Conservation (phyloP, 2,113 vertebrate genomes). For the Halcyon senegalensis region DNA sequence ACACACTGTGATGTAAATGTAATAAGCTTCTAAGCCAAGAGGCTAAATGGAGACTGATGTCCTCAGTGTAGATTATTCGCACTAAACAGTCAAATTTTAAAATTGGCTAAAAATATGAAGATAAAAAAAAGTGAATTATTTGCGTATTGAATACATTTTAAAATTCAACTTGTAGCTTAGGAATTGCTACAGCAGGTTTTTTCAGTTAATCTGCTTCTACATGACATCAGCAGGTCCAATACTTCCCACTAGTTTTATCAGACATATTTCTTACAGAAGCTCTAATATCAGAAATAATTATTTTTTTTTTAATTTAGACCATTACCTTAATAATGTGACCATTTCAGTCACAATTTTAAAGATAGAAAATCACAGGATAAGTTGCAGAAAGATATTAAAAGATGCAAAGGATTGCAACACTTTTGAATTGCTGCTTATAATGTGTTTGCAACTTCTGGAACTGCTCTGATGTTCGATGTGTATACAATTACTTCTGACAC, state of each 20-base stretch:
- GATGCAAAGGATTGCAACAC: background rate
- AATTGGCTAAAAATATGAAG: background rate
- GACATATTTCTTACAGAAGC: background rate
- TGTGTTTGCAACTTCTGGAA: constrained; percentile 24
- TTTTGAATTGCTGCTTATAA: constrained; percentile 3
- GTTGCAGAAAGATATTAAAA: background rate
- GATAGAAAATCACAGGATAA: background rate
- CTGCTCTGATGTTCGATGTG: background rate
- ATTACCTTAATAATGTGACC: background rate
- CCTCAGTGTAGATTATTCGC: background rate
- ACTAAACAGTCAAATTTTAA: background rate
- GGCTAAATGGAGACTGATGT: background rate
- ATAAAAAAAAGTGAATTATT: background rate
- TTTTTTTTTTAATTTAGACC: background rate
- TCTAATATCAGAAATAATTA: background rate
- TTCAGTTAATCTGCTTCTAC: background rate
- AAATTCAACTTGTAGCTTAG: background rate
- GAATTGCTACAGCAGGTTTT: background rate
- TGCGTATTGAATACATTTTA: background rate
- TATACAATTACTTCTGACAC: constrained; percentile 18
- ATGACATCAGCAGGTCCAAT: background rate
- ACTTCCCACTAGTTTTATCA: background rate
- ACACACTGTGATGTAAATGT: background rate
- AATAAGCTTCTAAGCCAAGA: background rate
- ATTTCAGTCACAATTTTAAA: constrained; percentile 1